Evolutionary conservation across 2,797 vertebrate species (phyloP).

Genomic region (Valencia hispanica): DNA sequence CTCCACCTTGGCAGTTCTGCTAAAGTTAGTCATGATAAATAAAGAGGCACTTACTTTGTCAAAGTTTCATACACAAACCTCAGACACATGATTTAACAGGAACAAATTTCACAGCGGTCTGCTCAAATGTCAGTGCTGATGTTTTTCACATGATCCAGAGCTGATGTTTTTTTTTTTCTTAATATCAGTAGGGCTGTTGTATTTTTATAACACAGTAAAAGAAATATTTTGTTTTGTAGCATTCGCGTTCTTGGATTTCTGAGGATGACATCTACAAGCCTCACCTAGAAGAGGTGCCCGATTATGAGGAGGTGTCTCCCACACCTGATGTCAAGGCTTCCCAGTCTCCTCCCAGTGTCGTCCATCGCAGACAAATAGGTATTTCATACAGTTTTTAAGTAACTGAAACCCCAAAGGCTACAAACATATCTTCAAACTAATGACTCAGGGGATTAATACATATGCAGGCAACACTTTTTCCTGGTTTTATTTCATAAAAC

Average conservation of each 20-base stretch:
- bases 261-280: slow-evolving; percentile 94
- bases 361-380: slow-evolving; percentile 94
- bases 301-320: slow-evolving; percentile 44
- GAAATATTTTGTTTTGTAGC: slow-evolving; percentile 62
- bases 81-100: slow-evolving; percentile 2
- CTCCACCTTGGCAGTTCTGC: not conserved
- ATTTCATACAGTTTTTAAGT: slow-evolving; percentile 11
- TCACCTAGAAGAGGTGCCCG: slow-evolving; percentile 48
- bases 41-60: not conserved
- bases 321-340: slow-evolving; percentile 37
- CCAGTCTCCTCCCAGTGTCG: slow-evolving; percentile 75
- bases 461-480: not conserved
- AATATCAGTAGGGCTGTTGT: not conserved
- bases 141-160: not conserved
- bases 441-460: not conserved
- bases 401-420: not conserved
- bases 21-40: not conserved
- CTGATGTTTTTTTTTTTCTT: not conserved
- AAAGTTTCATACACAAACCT: not conserved
- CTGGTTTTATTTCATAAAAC: not conserved
- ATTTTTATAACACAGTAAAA: not conserved
- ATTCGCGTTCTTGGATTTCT: slow-evolving; percentile 91
- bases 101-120: slow-evolving; percentile 1
- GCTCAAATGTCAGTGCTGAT: slow-evolving; percentile 1
- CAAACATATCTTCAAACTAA: not conserved